Percentiles rank a stretch among this genome's conserved stretches.
Evolutionary conservation across 92 coral and sea anemone genomes (phyloP).

Genomic region (Blastomussa wellsi): DNA sequence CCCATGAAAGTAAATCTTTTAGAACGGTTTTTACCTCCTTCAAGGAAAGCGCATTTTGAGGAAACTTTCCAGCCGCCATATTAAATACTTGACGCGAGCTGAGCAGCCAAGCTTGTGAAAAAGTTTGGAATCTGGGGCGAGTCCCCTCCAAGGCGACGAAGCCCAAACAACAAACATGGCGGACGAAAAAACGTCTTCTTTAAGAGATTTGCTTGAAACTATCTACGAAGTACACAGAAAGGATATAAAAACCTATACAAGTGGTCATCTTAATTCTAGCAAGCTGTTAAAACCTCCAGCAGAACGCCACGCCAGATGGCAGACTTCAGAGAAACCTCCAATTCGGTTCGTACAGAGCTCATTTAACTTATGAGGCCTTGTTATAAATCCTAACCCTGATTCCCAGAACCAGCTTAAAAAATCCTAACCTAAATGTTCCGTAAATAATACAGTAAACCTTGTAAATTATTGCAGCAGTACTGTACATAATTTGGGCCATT

Average conservation of each 20-base stretch:
- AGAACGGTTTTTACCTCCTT: constrained; percentile 62
- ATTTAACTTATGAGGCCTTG: too few species aligned
- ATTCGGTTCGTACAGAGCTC: constrained; percentile 53
- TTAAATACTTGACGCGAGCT: too few species aligned
- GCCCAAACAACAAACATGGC: constrained; percentile 69
- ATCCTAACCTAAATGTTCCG: too few species aligned
- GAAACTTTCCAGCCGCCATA: constrained; percentile 79
- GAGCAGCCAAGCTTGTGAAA: constrained; percentile 43
- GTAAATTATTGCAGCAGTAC: too few species aligned
- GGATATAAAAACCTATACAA: constrained; percentile 91
- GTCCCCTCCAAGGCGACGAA: constrained; percentile 50
- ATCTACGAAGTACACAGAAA: constrained; percentile 93
- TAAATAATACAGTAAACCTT: too few species aligned
- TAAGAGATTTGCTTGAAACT: constrained; percentile 72
- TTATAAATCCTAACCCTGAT: too few species aligned
- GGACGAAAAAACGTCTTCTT: constrained; percentile 65
- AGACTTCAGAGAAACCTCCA: constrained; percentile 75
- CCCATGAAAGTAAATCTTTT: background rate
- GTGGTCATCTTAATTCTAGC: constrained; percentile 89
- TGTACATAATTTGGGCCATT: too few species aligned
- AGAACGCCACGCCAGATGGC: constrained; percentile 75
- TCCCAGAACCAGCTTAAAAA: too few species aligned
- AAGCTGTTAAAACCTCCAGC: constrained; percentile 76
- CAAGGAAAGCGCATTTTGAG: constrained; percentile 59
- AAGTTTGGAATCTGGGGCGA: constrained; percentile 32